Conservation (phyloP, 2,113 vertebrate species). For the Odontesthes bonariensis region DNA sequence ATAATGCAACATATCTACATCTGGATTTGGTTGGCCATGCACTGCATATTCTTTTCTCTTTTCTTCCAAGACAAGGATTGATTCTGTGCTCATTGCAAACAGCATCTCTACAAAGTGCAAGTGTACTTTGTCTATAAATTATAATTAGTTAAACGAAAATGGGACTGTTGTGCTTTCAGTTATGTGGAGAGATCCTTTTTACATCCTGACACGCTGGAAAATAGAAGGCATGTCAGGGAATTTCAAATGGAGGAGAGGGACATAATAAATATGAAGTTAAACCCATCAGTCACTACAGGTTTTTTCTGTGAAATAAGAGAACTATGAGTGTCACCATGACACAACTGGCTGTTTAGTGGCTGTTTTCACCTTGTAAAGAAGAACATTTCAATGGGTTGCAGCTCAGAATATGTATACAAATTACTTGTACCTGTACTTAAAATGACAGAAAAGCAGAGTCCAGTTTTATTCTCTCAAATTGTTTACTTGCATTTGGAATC, state of each 20-base stretch:
- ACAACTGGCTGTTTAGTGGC: background rate
- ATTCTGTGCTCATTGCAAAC: conserved; percentile 17
- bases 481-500: conserved; percentile 46
- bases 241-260: conserved; percentile 4
- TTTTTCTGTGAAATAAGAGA: conserved; percentile 7
- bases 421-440: too few relatives aligned
- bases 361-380: conserved; percentile 7
- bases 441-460: background rate
- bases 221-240: too few relatives aligned
- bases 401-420: conserved; percentile 1
- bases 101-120: conserved; percentile 12
- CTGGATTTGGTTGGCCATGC: conserved; percentile 69
- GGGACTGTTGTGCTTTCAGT: background rate
- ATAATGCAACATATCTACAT: conserved; percentile 78
- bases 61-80: conserved; percentile 30
- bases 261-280: too few relatives aligned
- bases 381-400: background rate
- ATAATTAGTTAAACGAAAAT: background rate
- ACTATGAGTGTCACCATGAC: background rate
- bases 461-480: conserved; percentile 8
- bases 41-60: conserved; percentile 19
- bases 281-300: conserved; percentile 1
- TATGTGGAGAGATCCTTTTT: background rate
- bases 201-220: background rate
- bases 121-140: conserved; percentile 10